Percentiles rank a stretch among this genome's conserved stretches.
phyloP scores from a whole-genome alignment of 2,797 vertebrate genomes.

The Muscicapa comitata region DNA sequence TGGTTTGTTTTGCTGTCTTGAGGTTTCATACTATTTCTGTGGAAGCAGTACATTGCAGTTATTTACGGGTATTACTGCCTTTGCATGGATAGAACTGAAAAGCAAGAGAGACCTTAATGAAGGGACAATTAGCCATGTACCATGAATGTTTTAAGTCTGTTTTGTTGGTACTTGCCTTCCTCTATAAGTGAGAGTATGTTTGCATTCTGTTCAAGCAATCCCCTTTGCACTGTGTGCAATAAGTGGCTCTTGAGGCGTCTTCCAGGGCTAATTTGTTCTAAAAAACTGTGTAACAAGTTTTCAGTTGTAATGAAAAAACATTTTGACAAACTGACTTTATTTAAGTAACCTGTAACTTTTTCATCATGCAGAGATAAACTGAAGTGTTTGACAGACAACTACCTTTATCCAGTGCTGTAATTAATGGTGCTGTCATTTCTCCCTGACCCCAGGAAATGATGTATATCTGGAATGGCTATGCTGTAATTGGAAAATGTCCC shows the following conservation, averaged over 20 bases:
- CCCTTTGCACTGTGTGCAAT: neutral
- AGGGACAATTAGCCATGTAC: neutral
- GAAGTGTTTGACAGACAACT: neutral
- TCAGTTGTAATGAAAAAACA: neutral
- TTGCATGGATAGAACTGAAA: neutral
- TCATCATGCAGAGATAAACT: neutral
- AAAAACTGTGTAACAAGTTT: neutral
- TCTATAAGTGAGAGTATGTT: neutral
- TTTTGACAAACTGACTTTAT: slow-evolving; percentile 6
- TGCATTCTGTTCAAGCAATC: neutral
- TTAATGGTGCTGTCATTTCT: slow-evolving; percentile 28
- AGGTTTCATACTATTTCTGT: neutral
- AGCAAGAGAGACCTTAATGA: neutral
- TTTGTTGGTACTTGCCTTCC: neutral
- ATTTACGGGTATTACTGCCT: neutral
- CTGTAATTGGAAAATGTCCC: slow-evolving; percentile 93
- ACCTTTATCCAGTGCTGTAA: neutral
- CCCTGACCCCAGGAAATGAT: slow-evolving; percentile 89
- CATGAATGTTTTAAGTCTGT: neutral
- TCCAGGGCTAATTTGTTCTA: neutral
- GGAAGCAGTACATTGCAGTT: neutral
- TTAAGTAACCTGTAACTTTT: neutral
- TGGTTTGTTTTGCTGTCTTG: neutral
- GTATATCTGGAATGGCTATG: slow-evolving; percentile 99
- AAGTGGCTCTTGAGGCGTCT: neutral